Conservation (phyloP, 2,888 invertebrate genomes). For the Acanthosoma haemorrhoidale region DNA sequence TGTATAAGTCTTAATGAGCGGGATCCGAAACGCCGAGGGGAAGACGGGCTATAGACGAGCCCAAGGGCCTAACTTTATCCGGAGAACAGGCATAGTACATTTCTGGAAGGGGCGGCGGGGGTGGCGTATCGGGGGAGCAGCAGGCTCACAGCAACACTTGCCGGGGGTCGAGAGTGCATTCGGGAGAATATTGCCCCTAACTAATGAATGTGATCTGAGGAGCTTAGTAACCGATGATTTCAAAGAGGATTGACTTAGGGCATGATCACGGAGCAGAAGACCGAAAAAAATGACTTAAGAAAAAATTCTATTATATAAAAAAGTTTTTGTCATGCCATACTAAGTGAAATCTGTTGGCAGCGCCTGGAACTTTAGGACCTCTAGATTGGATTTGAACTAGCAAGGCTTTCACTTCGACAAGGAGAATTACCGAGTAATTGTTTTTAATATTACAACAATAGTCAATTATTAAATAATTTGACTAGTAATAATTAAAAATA, state of each 20-base stretch:
- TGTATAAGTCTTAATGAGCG: not conserved
- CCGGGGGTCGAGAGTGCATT: not conserved
- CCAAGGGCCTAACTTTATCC: not conserved
- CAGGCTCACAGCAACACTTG: not conserved
- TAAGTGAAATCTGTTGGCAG: no score
- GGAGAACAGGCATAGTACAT: conserved; percentile 17
- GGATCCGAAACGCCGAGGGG: not conserved
- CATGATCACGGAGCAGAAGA: no score
- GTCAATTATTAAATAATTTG: no score
- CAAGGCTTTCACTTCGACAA: no score
- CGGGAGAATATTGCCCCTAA: not conserved
- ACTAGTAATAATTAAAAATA: no score
- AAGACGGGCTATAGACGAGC: not conserved
- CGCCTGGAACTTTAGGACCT: no score
- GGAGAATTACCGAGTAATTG: no score
- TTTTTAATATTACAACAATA: no score
- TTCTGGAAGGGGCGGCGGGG: conserved; percentile 1
- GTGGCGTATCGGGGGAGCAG: not conserved
- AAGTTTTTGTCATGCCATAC: no score
- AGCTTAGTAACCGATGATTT: not conserved
- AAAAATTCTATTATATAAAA: no score
- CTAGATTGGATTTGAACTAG: no score
- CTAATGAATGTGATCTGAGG: not conserved
- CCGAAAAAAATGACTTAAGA: no score
- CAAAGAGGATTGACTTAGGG: not conserved